Evolutionary conservation across 2,113 vertebrate species (phyloP).

Genomic region (Lamprotornis superbus): DNA sequence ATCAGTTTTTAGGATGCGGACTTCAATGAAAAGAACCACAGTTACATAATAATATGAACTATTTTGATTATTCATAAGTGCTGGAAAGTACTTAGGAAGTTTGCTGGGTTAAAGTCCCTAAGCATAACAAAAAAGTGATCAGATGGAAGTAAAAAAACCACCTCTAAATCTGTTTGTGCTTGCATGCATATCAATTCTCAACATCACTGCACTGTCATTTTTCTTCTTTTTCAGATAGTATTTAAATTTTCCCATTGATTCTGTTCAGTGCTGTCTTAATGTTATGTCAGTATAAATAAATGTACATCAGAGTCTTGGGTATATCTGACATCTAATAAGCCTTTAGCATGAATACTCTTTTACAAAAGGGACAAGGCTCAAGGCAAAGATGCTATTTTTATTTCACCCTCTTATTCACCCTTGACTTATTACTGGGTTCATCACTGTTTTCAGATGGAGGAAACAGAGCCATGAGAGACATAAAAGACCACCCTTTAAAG

Average conservation of each 20-base stretch:
- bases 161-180: background rate
- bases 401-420: background rate
- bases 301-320: background rate
- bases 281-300: background rate
- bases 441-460: background rate
- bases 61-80: background rate
- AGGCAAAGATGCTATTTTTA: slow-evolving; percentile 14
- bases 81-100: background rate
- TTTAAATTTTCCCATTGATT: background rate
- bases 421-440: background rate
- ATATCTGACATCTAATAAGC: slow-evolving; percentile 1
- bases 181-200: background rate
- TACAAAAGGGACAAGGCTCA: background rate
- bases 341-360: background rate
- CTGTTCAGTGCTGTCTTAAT: background rate
- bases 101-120: background rate
- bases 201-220: background rate
- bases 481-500: background rate
- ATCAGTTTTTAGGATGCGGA: background rate
- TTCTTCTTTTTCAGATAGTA: background rate
- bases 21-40: background rate
- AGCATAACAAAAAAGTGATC: background rate
- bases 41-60: background rate
- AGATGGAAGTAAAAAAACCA: background rate
- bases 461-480: background rate